phyloP scores from a whole-genome alignment of 2,797 vertebrate genomes.

The Sebastes ruberrimus region DNA sequence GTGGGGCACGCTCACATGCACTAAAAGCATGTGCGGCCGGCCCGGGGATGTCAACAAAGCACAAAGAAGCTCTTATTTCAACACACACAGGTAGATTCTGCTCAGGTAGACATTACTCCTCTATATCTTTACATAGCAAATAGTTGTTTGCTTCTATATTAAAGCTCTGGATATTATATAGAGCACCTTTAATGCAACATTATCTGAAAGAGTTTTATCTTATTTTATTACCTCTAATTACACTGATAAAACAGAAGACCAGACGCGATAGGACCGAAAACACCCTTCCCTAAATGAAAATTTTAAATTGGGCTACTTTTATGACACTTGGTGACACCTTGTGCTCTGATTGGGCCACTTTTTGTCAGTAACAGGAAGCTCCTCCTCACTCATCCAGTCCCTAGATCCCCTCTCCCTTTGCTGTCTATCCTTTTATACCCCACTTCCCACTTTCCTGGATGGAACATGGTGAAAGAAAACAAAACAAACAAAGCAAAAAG shows the following conservation, averaged over 20 bases:
- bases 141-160: too few relatives aligned
- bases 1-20: too few relatives aligned
- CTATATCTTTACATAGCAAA: too few relatives aligned
- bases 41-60: too few relatives aligned
- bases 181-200: not conserved
- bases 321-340: not conserved
- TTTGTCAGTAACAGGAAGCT: not conserved
- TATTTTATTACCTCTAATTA: not conserved
- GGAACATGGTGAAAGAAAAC: not conserved
- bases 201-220: not conserved
- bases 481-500: not conserved
- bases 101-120: too few relatives aligned
- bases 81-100: too few relatives aligned
- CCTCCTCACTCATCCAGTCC: not conserved
- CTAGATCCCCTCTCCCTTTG: not conserved
- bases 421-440: not conserved
- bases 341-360: not conserved
- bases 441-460: not conserved
- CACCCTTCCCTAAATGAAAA: not conserved
- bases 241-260: not conserved
- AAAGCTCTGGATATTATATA: accelerated
- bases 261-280: accelerated
- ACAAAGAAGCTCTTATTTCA: too few relatives aligned
- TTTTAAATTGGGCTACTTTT: not conserved
- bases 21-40: too few relatives aligned